These are phyloP conservation scores for Lycocerus yunnanus DNA, from an alignment of 2,888 invertebrate species.

Conservation along the genomic window DNA sequence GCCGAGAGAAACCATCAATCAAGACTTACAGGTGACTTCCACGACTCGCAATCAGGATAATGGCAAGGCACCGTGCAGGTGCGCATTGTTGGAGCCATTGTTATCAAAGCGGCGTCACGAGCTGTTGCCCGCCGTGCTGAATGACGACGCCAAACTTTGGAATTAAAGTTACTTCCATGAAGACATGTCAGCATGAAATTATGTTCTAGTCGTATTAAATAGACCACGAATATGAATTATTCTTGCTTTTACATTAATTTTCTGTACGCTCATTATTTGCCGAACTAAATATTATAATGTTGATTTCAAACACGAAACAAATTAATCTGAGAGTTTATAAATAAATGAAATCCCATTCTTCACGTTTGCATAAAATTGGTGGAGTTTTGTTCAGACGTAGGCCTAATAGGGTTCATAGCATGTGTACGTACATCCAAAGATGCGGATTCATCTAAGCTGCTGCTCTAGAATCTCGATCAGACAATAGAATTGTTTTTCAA, in stretches of 20 bases:
- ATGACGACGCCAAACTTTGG: conserved; percentile 36
- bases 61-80: conserved; percentile 40
- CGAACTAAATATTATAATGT: background rate
- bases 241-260: conserved; percentile 41
- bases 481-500: conserved; percentile 39
- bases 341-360: background rate
- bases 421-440: conserved; percentile 23
- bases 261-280: conserved; percentile 8
- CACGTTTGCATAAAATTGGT: background rate
- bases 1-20: conserved; percentile 39
- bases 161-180: conserved; percentile 38
- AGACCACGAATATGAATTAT: conserved; percentile 49
- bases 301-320: background rate
- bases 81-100: conserved; percentile 36
- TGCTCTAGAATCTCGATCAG: conserved; percentile 32
- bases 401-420: conserved; percentile 26
- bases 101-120: conserved; percentile 38
- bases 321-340: background rate
- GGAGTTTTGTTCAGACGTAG: conserved; percentile 7
- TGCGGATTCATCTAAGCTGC: conserved; percentile 32
- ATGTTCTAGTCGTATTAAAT: conserved; percentile 45
- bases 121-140: conserved; percentile 36
- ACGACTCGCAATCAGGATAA: conserved; percentile 46
- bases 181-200: conserved; percentile 44
- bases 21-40: conserved; percentile 40